Evolutionary conservation across 2,797 vertebrate species (phyloP).

Genomic region (Gadopsis bispinosus): DNA sequence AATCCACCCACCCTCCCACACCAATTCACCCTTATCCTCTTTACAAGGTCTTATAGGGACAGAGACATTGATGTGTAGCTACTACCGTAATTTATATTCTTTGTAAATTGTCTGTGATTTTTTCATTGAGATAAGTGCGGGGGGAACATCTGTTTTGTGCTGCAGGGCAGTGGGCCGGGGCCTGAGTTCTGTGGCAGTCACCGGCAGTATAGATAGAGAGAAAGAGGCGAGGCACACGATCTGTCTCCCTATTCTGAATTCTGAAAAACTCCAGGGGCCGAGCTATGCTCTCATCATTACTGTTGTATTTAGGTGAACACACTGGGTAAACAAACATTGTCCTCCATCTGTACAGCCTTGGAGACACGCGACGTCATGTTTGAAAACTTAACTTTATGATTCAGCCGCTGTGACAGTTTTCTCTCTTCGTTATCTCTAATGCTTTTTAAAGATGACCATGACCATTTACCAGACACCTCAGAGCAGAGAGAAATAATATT

Average conservation of each 20-base stretch:
- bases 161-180: conserved; percentile 72
- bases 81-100: conserved; percentile 85
- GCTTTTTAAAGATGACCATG: conserved; percentile 9
- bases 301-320: conserved; percentile 71
- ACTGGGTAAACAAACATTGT: conserved; percentile 69
- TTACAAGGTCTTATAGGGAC: conserved; percentile 79
- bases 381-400: conserved; percentile 62
- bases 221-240: conserved; percentile 66
- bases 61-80: conserved; percentile 73
- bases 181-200: conserved; percentile 78
- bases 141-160: conserved; percentile 85
- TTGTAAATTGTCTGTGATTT: conserved; percentile 86
- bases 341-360: conserved; percentile 72
- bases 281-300: conserved; percentile 69
- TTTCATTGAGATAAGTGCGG: conserved; percentile 83
- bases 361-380: conserved; percentile 59
- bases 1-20: conserved; percentile 67
- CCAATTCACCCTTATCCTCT: conserved; percentile 78
- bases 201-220: conserved; percentile 72
- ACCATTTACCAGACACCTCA: conserved; percentile 9
- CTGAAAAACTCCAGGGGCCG: conserved; percentile 65
- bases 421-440: conserved; percentile 16
- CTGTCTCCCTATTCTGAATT: conserved; percentile 74
- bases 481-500: background rate
- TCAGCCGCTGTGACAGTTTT: conserved; percentile 25